A percentile compares a stretch with the other conserved stretches of the same genome.
phyloP scores from a whole-genome alignment of 2,888 invertebrate genomes.

The Frankliniella fusca region DNA sequence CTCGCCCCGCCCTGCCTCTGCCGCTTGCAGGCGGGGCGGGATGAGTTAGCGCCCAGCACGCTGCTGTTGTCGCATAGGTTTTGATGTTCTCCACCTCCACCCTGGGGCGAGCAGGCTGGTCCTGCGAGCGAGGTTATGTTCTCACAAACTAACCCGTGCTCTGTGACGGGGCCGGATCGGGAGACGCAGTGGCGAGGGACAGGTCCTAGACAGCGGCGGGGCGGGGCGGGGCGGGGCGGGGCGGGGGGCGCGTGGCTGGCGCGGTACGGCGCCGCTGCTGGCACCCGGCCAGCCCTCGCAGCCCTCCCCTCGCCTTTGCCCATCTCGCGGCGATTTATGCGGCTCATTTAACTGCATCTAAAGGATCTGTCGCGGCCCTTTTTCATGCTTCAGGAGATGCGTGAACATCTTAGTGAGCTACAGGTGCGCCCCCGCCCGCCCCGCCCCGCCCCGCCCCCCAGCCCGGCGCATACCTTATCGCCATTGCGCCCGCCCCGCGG shows the following conservation, averaged over 20 bases:
- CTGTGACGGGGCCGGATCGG: neutral
- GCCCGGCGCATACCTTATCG: constrained; percentile 10
- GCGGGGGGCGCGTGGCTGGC: neutral
- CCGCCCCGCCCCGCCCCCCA: neutral
- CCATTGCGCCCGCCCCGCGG: neutral
- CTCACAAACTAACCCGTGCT: neutral
- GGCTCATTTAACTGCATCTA: constrained; percentile 24
- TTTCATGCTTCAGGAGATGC: constrained; percentile 26
- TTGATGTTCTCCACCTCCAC: too few species aligned
- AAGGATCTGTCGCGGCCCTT: constrained; percentile 15
- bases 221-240: neutral
- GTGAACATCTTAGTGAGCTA: constrained; percentile 5
- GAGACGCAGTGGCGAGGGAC: neutral
- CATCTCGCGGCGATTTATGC: constrained; percentile 16
- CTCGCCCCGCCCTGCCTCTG: too few species aligned
- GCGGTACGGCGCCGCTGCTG: neutral
- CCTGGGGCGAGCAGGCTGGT: too few species aligned
- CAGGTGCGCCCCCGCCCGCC: neutral
- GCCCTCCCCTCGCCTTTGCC: neutral
- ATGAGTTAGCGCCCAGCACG: too few species aligned
- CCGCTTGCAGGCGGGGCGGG: too few species aligned
- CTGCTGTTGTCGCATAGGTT: too few species aligned
- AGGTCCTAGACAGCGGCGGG: neutral
- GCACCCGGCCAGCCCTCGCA: neutral
- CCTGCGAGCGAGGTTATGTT: too few species aligned